These are phyloP conservation scores for Phainopepla nitens DNA, from an alignment of 2,113 vertebrate genomes.

Conservation along the genomic window DNA sequence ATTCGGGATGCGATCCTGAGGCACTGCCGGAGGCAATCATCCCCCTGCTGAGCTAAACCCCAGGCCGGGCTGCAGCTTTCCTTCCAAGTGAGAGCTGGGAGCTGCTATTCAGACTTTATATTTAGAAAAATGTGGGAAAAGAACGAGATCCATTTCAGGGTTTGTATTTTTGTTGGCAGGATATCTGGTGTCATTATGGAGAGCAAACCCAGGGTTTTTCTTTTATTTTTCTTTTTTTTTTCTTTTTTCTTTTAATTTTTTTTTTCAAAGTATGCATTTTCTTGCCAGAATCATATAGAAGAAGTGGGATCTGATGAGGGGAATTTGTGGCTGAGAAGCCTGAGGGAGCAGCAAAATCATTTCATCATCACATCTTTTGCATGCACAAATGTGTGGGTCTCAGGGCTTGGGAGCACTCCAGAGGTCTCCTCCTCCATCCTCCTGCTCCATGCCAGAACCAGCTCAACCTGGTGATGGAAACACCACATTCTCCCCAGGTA, in stretches of 20 bases:
- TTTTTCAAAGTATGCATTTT: conserved; percentile 55
- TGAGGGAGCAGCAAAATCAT: conserved; percentile 59
- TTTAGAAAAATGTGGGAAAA: conserved; percentile 69
- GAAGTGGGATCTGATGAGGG: conserved; percentile 12
- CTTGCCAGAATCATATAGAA: conserved; percentile 42
- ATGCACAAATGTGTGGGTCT: conserved; percentile 27
- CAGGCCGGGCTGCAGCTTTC: background rate
- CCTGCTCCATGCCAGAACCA: background rate
- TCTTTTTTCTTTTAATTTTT: background rate
- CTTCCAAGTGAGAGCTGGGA: conserved; percentile 1
- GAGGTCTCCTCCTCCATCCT: background rate
- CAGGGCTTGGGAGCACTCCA: background rate
- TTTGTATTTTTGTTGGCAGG: conserved; percentile 67
- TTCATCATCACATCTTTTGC: conserved; percentile 55
- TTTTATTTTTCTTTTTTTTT: background rate
- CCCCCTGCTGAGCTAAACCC: background rate
- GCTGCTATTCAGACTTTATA: conserved; percentile 52
- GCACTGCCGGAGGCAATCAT: background rate
- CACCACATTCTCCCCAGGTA: background rate
- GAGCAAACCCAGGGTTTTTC: conserved; percentile 55
- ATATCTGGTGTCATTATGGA: conserved; percentile 64
- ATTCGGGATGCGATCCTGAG: background rate
- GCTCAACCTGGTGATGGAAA: background rate
- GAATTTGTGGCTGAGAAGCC: conserved; percentile 61
- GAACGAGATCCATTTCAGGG: conserved; percentile 55